These are phyloP conservation scores for Geopemphigus sp. DNA, from an alignment of 1,140 invertebrate genomes.

Conservation along the genomic window DNA sequence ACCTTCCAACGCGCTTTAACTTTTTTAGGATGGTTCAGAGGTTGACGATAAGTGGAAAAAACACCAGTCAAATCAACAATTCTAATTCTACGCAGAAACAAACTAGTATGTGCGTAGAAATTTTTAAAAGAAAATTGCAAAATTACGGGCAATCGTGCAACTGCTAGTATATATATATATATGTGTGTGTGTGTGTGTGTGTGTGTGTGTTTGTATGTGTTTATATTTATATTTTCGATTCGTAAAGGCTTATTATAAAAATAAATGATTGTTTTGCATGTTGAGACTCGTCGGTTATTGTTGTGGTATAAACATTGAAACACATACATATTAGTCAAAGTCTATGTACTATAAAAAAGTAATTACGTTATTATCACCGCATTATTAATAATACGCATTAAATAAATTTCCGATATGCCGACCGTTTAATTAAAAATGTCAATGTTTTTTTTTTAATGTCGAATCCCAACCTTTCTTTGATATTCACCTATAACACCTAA, in stretches of 20 bases:
- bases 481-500: slow-evolving; percentile 15
- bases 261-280: no score
- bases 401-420: neutral
- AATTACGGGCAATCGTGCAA: neutral
- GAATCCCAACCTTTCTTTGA: slow-evolving; percentile 17
- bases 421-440: slow-evolving; percentile 19
- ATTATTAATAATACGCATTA: neutral
- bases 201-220: no score
- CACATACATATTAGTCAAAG: no score
- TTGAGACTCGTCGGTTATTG: no score
- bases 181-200: no score
- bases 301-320: neutral
- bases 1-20: no score
- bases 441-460: neutral
- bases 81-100: neutral
- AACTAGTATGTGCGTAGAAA: neutral
- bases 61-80: neutral
- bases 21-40: neutral
- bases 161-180: no score
- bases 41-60: neutral
- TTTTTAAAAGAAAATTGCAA: slow-evolving; percentile 26
- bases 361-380: no score
- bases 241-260: no score
- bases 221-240: no score
- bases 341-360: no score